Base-by-base conservation (phyloP, 35 echinoderm and acorn worm genomes). In the Patiria miniata region DNA sequence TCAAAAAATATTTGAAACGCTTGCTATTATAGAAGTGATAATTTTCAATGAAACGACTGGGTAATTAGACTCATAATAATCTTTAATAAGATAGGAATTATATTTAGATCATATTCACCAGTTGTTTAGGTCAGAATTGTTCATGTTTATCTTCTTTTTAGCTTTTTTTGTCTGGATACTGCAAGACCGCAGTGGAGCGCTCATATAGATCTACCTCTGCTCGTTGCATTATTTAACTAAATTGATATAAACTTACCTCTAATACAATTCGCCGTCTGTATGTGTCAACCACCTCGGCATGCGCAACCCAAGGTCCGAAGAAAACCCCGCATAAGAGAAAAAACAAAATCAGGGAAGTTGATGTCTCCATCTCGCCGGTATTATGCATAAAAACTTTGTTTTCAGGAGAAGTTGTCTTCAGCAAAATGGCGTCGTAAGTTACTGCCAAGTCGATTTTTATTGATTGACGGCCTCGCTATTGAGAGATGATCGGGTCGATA, bases 341-440 rank as follows among this genome's bases (percentile, higher is more conserved):
- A 73, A 22, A 73, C 34, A 26, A 23, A 12, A n/a, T 2, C 29
- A 26, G 26, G 14, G 10, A 73, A 73, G 26, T 32, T 34, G 2
- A 12, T 15, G 26, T 9, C 14, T 36, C 34, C 65, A 47, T 47
- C 65, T 32, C 34, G 26, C 14, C 34, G 7, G 7, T 30, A 14
- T 73, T 73, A 32, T 32, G 2, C 26, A 7, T 14, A 10, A 7
- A 30, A 9, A 1, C 0, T 9, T 73, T 73, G 10, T 16, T 73
- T 36, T 26, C 26, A 0, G 14, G 0, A 21, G 34, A 30, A 30
- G 7, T 36, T 6, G 26, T 36, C 29, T 47, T 47, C 29, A 8
- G 2, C 65, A 73, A 73, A 73, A 73, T 73, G 65, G 65, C 65
- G 65, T 36, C 65, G 10, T 32, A 60, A 30, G 65, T 73, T 73